These are phyloP conservation scores for Channa argus DNA, from an alignment of 2,113 vertebrate genomes.

Conservation along the genomic window DNA sequence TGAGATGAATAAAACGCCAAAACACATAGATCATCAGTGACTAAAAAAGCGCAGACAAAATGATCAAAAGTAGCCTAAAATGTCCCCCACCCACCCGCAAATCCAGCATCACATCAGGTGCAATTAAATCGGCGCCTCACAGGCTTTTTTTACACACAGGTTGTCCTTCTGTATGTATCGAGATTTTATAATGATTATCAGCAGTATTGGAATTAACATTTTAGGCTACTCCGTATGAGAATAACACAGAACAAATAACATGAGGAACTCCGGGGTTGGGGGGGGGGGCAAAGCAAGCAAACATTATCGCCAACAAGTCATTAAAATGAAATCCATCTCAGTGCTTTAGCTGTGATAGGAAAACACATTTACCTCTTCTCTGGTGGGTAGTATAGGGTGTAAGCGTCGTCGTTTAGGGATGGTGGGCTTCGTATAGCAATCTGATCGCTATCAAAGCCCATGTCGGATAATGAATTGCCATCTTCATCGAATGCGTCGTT, in stretches of 20 bases:
- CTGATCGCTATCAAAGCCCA: conserved; percentile 88
- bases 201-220: conserved; percentile 52
- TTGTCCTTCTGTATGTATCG: neutral
- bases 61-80: conserved; percentile 74
- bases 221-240: conserved; percentile 72
- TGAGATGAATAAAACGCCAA: conserved; percentile 86
- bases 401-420: conserved; percentile 88
- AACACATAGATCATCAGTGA: conserved; percentile 83
- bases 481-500: conserved; percentile 93
- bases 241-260: conserved; percentile 76
- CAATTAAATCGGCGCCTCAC: conserved; percentile 3
- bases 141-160: neutral
- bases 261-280: conserved; percentile 54
- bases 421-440: conserved; percentile 89
- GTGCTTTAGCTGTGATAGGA: conserved; percentile 1
- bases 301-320: conserved; percentile 69
- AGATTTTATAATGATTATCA: neutral
- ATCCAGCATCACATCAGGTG: conserved; percentile 24
- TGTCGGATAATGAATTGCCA: conserved; percentile 89
- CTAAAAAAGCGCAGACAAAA: conserved; percentile 71
- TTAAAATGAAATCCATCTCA: conserved; percentile 37
- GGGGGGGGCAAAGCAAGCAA: conserved; percentile 69
- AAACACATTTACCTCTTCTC: conserved; percentile 89
- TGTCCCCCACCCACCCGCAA: conserved; percentile 50
- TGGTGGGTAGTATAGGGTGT: conserved; percentile 88